A percentile compares a stretch with the other conserved stretches of the same genome.
These are phyloP conservation scores for Agapornis roseicollis DNA, from an alignment of 2,113 vertebrate genomes.

Conservation along the genomic window DNA sequence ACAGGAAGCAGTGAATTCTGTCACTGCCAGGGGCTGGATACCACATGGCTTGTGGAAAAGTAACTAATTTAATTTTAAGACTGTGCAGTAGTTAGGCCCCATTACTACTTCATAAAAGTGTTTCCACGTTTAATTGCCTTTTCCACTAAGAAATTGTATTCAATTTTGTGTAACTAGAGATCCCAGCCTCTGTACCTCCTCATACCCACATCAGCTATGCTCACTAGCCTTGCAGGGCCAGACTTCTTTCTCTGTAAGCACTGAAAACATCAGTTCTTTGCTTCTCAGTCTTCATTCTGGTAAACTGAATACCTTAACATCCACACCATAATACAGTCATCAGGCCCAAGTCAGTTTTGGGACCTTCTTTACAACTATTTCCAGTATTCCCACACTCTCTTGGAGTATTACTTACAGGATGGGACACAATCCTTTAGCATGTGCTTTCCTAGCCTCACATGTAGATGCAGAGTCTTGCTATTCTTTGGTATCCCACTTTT, in stretches of 20 bases:
- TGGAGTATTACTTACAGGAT: not conserved
- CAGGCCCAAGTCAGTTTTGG: not conserved
- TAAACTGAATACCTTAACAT: not conserved
- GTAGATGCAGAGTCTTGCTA: not conserved
- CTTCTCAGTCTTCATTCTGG: not conserved
- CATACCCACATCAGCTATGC: rapidly evolving
- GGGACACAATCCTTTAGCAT: not conserved
- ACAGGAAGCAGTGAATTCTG: not conserved
- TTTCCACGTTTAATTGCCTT: not conserved
- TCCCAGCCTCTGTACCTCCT: not conserved
- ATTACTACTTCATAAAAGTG: not conserved
- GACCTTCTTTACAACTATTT: not conserved
- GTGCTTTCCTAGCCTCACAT: rapidly evolving
- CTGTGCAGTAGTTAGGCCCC: not conserved
- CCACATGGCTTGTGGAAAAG: not conserved
- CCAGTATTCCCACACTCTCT: not conserved
- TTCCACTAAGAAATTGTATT: not conserved
- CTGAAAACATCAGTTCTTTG: not conserved
- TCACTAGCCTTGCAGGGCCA: not conserved
- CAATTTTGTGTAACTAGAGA: not conserved
- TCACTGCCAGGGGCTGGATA: not conserved
- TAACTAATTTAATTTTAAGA: not conserved
- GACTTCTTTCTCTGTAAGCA: not conserved
- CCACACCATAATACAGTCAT: rapidly evolving
- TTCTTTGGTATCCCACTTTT: not conserved